Percentiles rank a stretch among this genome's conserved stretches.
phyloP scores from a whole-genome alignment of 2,888 invertebrate genomes.

The Aromia moschata region DNA sequence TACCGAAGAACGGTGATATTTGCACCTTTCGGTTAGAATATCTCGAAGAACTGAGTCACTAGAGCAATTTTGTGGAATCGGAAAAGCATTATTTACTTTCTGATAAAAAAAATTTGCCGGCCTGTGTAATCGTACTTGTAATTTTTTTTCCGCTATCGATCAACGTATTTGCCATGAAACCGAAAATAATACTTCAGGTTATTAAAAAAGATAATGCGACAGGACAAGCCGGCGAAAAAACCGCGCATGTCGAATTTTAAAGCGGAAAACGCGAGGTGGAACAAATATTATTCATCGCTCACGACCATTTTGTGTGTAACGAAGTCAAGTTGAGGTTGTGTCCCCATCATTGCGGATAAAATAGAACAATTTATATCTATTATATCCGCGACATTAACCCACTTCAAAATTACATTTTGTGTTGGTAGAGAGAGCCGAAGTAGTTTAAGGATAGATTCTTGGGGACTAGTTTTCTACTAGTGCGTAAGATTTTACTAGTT shows the following conservation, averaged over 20 bases:
- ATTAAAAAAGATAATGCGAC: constrained; percentile 8
- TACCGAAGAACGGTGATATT: no score
- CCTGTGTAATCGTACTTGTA: no score
- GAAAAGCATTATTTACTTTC: no score
- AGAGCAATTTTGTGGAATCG: no score
- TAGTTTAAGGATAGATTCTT: constrained; percentile 40
- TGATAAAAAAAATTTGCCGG: no score
- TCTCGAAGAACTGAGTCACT: no score
- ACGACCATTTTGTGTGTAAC: constrained; percentile 22
- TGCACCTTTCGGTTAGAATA: no score
- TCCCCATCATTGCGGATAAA: constrained; percentile 46
- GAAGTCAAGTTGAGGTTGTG: constrained; percentile 26
- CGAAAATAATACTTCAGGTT: no score
- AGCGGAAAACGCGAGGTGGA: neutral
- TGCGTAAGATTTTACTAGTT: neutral
- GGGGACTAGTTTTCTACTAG: constrained; percentile 21
- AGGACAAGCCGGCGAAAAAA: neutral
- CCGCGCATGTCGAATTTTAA: constrained; percentile 4
- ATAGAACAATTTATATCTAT: constrained; percentile 57
- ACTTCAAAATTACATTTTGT: constrained; percentile 55
- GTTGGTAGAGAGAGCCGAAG: constrained; percentile 39
- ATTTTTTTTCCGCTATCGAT: no score
- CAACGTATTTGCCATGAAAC: no score
- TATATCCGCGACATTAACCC: constrained; percentile 56
- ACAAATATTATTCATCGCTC: constrained; percentile 12